Evolutionary conservation across 2,888 invertebrate species (phyloP).

Genomic region (Psococerastis gibbosa): DNA sequence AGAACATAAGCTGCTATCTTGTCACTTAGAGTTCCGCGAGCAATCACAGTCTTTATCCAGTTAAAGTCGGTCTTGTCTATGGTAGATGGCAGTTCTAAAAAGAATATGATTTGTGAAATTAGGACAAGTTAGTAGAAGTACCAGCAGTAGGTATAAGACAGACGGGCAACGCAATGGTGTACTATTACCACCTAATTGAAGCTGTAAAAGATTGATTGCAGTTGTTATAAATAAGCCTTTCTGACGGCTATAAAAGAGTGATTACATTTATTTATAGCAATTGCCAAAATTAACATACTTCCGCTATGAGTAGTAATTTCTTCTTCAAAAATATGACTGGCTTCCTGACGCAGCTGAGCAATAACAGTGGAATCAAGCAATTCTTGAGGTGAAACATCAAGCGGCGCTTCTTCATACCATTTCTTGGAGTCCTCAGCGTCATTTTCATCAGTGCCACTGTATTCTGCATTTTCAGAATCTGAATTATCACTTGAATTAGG

Average conservation of each 20-base stretch:
- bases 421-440: no score
- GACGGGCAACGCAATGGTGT: no score
- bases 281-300: slow-evolving; percentile 15
- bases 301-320: slow-evolving; percentile 13
- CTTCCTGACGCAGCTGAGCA: slow-evolving; percentile 13
- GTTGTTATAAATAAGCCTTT: no score
- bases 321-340: slow-evolving; percentile 13
- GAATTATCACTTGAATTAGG: no score
- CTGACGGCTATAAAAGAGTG: no score
- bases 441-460: no score
- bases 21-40: slow-evolving; percentile 67
- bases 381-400: not conserved
- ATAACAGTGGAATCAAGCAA: slow-evolving; percentile 10
- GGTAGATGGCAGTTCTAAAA: slow-evolving; percentile 32
- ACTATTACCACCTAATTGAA: no score
- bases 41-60: slow-evolving; percentile 61
- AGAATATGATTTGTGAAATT: slow-evolving; percentile 15
- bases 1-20: slow-evolving; percentile 71
- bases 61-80: slow-evolving; percentile 41
- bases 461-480: no score
- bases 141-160: not conserved
- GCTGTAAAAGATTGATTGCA: no score
- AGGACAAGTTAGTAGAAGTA: not conserved
- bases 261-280: no score
- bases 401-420: slow-evolving; percentile 13